Evolutionary conservation across 1,140 invertebrate genomes (phyloP), one percentile per base, ranked within the genome.

Genomic region (Pollicipes pollicipes): DNA sequence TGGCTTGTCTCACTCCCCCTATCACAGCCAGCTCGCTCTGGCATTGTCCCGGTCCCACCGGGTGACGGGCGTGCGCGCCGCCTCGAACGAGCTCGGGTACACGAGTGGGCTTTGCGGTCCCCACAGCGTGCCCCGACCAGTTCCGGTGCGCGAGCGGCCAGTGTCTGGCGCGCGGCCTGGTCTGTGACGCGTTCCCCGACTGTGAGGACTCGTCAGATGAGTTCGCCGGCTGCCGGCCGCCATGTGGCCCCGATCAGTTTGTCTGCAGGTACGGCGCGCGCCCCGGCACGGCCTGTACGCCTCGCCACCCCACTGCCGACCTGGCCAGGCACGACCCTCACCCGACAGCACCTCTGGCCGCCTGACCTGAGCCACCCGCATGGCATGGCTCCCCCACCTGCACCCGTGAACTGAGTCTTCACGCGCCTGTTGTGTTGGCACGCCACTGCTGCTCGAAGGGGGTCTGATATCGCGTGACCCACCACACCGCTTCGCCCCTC

Each of bases 101-200:
- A 69, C 4, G 4, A 35, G 4, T 35, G 32, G 32, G 16, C 2
- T 58, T 10, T 58, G 13, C 72, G 76, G 30, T 58, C 30, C 28
- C 6, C 30, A 45, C 76, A 83, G 80, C 79, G 24, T 86, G 85
- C 74, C 79, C 77, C 10, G 78, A 77, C 68, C 80, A 87, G 74
- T 82, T 83, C 74, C 83, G 83, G 69, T 94, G 90, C 79, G 77
- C 81, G 29, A 79, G 87, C 58, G 90, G 90, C 0, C 77, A 84
- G 67, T 93, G 90, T 78, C 75, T 93, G 30, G 74, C 83, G 0
- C 79, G 82, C 64, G 70, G 80, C 10, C 80, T 83, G 37, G 79
- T 90, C 31, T 93, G 90, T 76, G 84, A 94, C 77, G 87, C 86
- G 0, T 79, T 85, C 66, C 76, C 76, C 0, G 84, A 93, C 74